Conservation (phyloP, 2,888 invertebrate genomes). For the Rhodophaea formosa region DNA sequence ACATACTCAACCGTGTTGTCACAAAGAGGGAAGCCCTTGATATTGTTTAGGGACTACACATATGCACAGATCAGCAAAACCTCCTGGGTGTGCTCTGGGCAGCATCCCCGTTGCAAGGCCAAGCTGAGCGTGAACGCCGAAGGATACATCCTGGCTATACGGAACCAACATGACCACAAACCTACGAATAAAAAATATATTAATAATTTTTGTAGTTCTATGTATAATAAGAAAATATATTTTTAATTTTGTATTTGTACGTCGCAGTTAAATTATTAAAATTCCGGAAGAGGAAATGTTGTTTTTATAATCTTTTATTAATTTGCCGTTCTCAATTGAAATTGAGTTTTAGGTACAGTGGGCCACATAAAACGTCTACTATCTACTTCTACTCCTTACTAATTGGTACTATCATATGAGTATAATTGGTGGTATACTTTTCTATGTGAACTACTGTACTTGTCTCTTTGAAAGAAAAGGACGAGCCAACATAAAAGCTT, state of each 20-base stretch:
- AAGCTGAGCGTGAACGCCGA: neutral
- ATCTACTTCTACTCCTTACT: no score
- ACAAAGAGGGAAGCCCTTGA: slow-evolving; percentile 17
- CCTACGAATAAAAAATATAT: neutral
- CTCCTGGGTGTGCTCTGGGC: slow-evolving; percentile 19
- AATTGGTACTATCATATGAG: no score
- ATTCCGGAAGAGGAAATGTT: no score
- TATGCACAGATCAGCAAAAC: slow-evolving; percentile 13
- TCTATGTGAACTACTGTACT: no score
- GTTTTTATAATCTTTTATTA: no score
- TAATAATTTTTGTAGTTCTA: neutral
- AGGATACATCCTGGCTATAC: neutral
- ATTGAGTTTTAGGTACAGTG: no score
- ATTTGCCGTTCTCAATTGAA: no score
- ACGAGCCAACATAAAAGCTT: no score
- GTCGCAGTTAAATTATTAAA: no score
- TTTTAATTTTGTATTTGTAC: neutral
- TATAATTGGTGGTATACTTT: no score
- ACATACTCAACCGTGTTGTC: slow-evolving; percentile 11
- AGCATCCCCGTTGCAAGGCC: neutral
- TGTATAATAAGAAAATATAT: neutral
- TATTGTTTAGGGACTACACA: slow-evolving; percentile 13
- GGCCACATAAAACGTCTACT: no score
- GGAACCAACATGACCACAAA: slow-evolving; percentile 1
- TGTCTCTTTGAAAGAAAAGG: no score